A percentile compares a stretch with the other conserved stretches of the same genome.
These are phyloP conservation scores for Phrynosoma blainvillii DNA, from an alignment of 2,113 vertebrate species.

Conservation along the genomic window DNA sequence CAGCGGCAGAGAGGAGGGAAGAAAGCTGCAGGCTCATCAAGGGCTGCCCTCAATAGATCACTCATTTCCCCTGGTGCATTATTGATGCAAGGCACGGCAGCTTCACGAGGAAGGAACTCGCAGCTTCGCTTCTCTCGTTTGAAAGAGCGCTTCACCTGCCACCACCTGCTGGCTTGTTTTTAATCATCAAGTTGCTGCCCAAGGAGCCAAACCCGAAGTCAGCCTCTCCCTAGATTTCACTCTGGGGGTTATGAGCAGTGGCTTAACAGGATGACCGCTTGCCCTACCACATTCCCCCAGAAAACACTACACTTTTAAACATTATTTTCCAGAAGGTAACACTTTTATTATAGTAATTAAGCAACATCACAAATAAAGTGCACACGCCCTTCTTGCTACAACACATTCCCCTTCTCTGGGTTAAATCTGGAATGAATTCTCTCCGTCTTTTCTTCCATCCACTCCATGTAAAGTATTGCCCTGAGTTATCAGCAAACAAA, in stretches of 20 bases:
- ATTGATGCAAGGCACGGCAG: constrained; percentile 8
- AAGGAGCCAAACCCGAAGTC: neutral
- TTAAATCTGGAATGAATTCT: neutral
- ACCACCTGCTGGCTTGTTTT: neutral
- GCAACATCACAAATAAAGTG: neutral
- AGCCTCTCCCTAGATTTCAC: neutral
- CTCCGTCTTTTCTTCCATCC: neutral
- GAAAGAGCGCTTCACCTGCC: neutral
- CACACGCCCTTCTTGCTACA: neutral
- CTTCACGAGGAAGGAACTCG: neutral
- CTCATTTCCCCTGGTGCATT: constrained; percentile 23
- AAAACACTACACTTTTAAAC: neutral
- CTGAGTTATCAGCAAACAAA: neutral
- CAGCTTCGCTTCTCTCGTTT: neutral
- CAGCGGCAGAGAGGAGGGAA: neutral
- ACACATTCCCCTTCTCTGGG: neutral
- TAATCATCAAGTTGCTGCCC: neutral
- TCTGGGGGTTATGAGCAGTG: neutral
- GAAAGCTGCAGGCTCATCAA: neutral
- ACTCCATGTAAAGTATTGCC: too few species aligned
- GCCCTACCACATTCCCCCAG: too few species aligned
- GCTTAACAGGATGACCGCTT: neutral
- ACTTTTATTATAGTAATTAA: neutral
- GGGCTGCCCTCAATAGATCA: constrained; percentile 28
- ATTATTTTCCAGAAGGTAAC: neutral